These are phyloP conservation scores for Prosapia bicincta DNA, from an alignment of 2,888 invertebrate species.

Conservation along the genomic window DNA sequence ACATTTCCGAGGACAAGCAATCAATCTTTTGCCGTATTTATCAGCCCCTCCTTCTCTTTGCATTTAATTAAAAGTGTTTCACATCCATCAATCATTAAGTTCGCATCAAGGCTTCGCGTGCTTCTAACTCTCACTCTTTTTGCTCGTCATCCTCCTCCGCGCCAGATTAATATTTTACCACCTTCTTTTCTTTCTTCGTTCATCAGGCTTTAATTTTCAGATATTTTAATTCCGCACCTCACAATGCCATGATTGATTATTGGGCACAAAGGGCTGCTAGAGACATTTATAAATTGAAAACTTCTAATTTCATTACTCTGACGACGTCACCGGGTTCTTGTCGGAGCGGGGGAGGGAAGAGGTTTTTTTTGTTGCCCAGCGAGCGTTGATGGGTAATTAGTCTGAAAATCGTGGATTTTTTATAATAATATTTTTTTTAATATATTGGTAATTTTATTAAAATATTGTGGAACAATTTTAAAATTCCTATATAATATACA, in stretches of 20 bases:
- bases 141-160: neutral
- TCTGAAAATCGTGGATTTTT: no score
- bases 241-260: neutral
- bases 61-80: slow-evolving; percentile 2
- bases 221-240: neutral
- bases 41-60: neutral
- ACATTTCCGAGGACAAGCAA: neutral
- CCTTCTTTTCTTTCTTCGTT: neutral
- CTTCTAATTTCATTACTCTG: neutral
- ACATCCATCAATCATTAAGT: neutral
- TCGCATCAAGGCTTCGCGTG: neutral
- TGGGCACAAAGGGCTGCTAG: neutral
- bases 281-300: neutral
- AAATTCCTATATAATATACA: no score
- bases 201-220: neutral
- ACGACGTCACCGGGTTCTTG: neutral
- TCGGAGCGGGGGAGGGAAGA: neutral
- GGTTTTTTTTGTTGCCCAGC: neutral
- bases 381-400: no score
- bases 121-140: neutral
- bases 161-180: neutral
- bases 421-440: no score
- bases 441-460: no score
- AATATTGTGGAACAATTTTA: no score
- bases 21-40: neutral